A percentile compares a stretch with the other conserved stretches of the same genome.
Conservation (phyloP, 2,888 invertebrate genomes). For the Carcina quercana region DNA sequence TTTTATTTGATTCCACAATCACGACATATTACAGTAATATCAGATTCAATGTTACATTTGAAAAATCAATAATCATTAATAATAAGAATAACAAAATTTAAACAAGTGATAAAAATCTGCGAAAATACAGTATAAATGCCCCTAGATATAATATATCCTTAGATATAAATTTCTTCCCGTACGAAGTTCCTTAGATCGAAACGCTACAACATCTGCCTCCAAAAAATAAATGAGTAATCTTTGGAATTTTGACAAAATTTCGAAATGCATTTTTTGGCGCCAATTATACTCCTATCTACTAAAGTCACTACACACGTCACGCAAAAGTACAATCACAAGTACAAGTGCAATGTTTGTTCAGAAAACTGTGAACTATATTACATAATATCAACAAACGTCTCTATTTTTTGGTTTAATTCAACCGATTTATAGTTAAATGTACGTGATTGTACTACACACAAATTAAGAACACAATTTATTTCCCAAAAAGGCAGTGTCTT, state of each 20-base stretch:
- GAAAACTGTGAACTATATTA: background rate
- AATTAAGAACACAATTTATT: slow-evolving; percentile 16
- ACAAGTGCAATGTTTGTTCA: slow-evolving; percentile 12
- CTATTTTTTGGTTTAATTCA: background rate
- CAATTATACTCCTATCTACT: slow-evolving; percentile 4
- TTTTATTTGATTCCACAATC: slow-evolving; percentile 18
- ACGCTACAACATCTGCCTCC: no score
- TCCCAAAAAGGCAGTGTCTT: slow-evolving; percentile 32
- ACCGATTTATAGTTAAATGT: background rate
- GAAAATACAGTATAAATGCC: no score
- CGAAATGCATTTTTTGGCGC: slow-evolving; percentile 8
- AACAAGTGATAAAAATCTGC: no score
- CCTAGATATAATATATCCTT: background rate
- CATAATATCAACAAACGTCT: background rate
- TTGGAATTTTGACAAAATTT: slow-evolving; percentile 4
- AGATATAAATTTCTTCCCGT: no score
- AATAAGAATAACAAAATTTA: slow-evolving; percentile 3
- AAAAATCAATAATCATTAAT: slow-evolving; percentile 3
- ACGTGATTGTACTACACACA: slow-evolving; percentile 11
- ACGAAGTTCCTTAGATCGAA: no score
- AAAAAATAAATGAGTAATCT: background rate
- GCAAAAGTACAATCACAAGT: slow-evolving; percentile 21
- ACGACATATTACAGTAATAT: slow-evolving; percentile 3
- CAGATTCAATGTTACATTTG: background rate
- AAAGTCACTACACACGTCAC: slow-evolving; percentile 9